Evolutionary conservation across 2,113 vertebrate genomes (phyloP).

Genomic region (Ptilonorhynchus violaceus): DNA sequence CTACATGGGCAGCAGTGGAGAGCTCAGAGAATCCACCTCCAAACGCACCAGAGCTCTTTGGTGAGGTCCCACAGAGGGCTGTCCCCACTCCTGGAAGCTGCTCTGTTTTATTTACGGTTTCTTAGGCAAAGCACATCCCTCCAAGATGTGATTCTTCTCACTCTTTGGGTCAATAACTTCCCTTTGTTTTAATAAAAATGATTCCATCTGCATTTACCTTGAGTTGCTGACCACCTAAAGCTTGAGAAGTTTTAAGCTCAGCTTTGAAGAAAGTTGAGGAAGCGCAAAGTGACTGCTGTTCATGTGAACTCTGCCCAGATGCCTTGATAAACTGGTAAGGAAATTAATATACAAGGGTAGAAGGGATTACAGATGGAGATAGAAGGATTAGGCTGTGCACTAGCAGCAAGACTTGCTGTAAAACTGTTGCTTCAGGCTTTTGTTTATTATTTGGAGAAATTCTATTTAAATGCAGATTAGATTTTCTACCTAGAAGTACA

Average conservation of each 20-base stretch:
- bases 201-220: neutral
- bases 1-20: neutral
- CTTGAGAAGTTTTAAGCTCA: neutral
- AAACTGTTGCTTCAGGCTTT: slow-evolving; percentile 61
- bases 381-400: slow-evolving; percentile 49
- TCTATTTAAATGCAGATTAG: slow-evolving; percentile 73
- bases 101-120: neutral
- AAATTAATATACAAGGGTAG: slow-evolving; percentile 45
- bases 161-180: neutral
- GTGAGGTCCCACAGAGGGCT: accelerated
- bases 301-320: neutral
- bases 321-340: slow-evolving; percentile 17
- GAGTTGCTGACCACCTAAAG: neutral
- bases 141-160: neutral
- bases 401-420: slow-evolving; percentile 21
- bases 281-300: neutral
- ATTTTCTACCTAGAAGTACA: slow-evolving; percentile 51
- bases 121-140: neutral
- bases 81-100: neutral
- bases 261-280: neutral
- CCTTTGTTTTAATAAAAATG: neutral
- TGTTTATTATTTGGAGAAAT: slow-evolving; percentile 66
- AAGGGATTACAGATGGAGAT: slow-evolving; percentile 50
- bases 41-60: neutral
- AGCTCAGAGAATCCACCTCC: neutral